A percentile compares a stretch with the other conserved stretches of the same genome.
These are phyloP conservation scores for Ochlodes sylvanus DNA, from an alignment of 2,888 invertebrate genomes.

Conservation along the genomic window DNA sequence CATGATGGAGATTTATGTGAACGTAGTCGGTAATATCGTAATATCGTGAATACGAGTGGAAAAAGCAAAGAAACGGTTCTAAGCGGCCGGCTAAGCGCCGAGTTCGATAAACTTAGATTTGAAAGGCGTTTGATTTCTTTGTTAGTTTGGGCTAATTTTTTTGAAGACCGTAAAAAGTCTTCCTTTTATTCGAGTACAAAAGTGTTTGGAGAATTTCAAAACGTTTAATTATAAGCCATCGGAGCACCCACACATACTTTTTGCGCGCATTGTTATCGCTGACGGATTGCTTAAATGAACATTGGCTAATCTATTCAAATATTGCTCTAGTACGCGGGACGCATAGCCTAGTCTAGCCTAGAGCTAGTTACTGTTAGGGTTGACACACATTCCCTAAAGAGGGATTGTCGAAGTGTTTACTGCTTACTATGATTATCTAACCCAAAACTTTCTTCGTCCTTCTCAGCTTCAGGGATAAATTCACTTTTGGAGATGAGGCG, in stretches of 20 bases:
- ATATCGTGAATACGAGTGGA: neutral
- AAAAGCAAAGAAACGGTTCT: neutral
- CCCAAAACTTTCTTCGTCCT: too few species aligned
- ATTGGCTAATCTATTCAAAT: slow-evolving; percentile 35
- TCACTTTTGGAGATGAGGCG: too few species aligned
- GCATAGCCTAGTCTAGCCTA: neutral
- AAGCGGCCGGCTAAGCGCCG: neutral
- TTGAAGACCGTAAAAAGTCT: neutral
- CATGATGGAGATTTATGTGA: slow-evolving; percentile 24
- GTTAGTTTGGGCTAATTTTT: too few species aligned
- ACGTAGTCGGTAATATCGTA: slow-evolving; percentile 1
- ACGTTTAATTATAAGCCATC: slow-evolving; percentile 21
- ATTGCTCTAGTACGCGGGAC: slow-evolving; percentile 23
- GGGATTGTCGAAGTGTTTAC: too few species aligned
- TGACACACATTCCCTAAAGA: neutral
- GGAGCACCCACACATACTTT: slow-evolving; percentile 25
- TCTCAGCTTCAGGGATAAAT: too few species aligned
- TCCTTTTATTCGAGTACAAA: neutral
- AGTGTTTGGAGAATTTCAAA: slow-evolving; percentile 14
- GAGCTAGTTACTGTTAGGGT: neutral
- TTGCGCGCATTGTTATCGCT: slow-evolving; percentile 31
- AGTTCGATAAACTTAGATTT: slow-evolving; percentile 4
- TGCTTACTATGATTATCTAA: too few species aligned
- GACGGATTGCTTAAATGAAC: slow-evolving; percentile 17
- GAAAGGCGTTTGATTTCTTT: neutral